phyloP scores from a whole-genome alignment of 2,797 vertebrate genomes.

The Crocidura indochinensis region DNA sequence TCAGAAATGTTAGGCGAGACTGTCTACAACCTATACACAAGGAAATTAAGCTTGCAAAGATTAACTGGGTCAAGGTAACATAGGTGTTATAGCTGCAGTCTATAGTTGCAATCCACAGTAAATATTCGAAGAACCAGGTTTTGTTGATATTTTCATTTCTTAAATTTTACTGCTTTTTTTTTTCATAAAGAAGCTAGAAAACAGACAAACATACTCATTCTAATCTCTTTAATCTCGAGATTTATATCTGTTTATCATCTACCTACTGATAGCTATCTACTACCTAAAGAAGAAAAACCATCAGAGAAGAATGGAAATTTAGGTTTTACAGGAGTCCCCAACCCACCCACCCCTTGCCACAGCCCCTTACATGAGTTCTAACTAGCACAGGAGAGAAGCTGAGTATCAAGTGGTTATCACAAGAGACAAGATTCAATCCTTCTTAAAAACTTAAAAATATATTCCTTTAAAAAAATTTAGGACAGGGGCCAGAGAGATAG shows the following conservation, averaged over 20 bases:
- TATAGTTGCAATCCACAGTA: not conserved
- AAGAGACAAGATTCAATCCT: not conserved
- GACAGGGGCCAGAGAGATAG: too few relatives aligned
- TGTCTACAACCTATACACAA: not conserved
- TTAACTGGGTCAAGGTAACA: constrained; percentile 17
- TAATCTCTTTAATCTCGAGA: not conserved
- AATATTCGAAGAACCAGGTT: not conserved
- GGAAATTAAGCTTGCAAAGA: not conserved
- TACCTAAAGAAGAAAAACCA: not conserved
- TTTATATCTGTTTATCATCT: not conserved
- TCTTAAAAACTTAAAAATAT: too few relatives aligned
- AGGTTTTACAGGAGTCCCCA: not conserved
- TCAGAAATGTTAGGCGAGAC: constrained; percentile 6
- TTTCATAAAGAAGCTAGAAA: constrained; percentile 39
- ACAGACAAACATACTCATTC: not conserved
- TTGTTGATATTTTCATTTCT: constrained; percentile 42
- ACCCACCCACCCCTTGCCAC: too few relatives aligned
- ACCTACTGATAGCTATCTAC: not conserved
- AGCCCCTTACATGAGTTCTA: too few relatives aligned
- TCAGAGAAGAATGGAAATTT: not conserved
- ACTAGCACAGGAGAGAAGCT: not conserved
- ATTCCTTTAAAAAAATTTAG: too few relatives aligned
- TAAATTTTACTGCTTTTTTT: constrained; percentile 19
- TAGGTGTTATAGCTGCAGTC: not conserved
- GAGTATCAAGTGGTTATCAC: not conserved